Percentiles rank a stretch among this genome's conserved stretches.
These are phyloP conservation scores for Pseudorasbora parva DNA, from an alignment of 2,113 vertebrate species.

Conservation along the genomic window DNA sequence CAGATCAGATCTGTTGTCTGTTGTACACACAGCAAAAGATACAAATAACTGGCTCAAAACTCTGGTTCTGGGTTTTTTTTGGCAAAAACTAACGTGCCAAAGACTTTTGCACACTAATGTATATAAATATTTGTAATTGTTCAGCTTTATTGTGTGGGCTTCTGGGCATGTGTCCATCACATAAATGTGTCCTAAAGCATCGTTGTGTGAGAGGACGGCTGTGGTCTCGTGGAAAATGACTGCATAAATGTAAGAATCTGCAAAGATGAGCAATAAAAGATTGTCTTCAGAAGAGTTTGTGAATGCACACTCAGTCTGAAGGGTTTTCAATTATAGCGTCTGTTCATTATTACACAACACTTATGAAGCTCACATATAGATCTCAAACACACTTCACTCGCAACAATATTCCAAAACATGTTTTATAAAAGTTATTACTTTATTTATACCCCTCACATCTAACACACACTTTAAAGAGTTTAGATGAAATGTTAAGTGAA, in stretches of 20 bases:
- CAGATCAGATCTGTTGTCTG: too few relatives aligned
- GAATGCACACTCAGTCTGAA: neutral
- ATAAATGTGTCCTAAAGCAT: neutral
- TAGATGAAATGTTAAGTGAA: neutral
- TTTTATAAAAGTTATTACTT: conserved; percentile 27
- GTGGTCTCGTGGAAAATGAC: neutral
- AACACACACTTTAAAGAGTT: conserved; percentile 1
- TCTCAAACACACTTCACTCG: neutral
- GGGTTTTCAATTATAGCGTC: neutral
- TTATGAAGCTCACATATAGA: neutral
- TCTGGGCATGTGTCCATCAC: too few relatives aligned
- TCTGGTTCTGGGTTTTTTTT: too few relatives aligned
- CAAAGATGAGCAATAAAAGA: neutral
- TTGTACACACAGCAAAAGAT: too few relatives aligned
- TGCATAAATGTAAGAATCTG: neutral
- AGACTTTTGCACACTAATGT: too few relatives aligned
- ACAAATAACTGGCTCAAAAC: too few relatives aligned
- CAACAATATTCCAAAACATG: neutral
- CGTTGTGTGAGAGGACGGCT: neutral
- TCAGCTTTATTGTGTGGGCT: neutral
- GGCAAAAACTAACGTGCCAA: too few relatives aligned
- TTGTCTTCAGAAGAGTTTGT: neutral
- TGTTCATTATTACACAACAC: too few relatives aligned
- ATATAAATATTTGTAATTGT: too few relatives aligned
- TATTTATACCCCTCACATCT: conserved; percentile 19